These are phyloP conservation scores for Notechis scutatus DNA, from an alignment of 2,113 vertebrate species.

Conservation along the genomic window DNA sequence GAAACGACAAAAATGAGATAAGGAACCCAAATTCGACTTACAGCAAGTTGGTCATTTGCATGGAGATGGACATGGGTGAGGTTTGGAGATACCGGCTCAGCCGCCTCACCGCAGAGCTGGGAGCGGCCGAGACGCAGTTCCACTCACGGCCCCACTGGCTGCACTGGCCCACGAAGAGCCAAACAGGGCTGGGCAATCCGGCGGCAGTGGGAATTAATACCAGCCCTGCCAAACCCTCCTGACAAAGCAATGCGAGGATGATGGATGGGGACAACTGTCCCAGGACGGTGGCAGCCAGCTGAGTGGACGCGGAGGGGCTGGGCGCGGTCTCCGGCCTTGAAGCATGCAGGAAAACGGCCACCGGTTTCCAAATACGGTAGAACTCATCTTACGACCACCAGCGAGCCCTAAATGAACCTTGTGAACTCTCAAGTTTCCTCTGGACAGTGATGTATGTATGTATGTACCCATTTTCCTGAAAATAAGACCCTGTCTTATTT, in stretches of 20 bases:
- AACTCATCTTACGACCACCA: too few species aligned
- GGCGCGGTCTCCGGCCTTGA: too few species aligned
- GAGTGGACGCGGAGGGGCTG: not conserved
- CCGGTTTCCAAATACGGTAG: not conserved
- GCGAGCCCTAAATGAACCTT: too few species aligned
- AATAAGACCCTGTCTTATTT: too few species aligned
- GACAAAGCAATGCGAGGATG: conserved; percentile 1
- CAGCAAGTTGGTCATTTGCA: conserved; percentile 13
- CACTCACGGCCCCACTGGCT: not conserved
- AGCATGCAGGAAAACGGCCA: not conserved
- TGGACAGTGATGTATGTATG: too few species aligned
- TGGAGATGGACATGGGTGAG: conserved; percentile 14
- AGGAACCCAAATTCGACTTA: not conserved
- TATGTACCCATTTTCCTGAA: too few species aligned
- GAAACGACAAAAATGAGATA: not conserved
- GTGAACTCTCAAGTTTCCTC: too few species aligned
- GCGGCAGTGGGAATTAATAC: conserved; percentile 24
- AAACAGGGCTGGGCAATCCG: not conserved
- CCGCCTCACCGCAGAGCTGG: not conserved
- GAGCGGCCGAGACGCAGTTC: not conserved
- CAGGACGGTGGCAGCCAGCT: not conserved
- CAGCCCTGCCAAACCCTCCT: not conserved
- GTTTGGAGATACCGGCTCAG: not conserved
- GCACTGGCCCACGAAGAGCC: not conserved
- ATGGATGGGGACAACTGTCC: conserved; percentile 21